A percentile compares a stretch with the other conserved stretches of the same genome.
These are phyloP conservation scores for Mohoua ochrocephala DNA, from an alignment of 2,113 vertebrate genomes.

Conservation along the genomic window DNA sequence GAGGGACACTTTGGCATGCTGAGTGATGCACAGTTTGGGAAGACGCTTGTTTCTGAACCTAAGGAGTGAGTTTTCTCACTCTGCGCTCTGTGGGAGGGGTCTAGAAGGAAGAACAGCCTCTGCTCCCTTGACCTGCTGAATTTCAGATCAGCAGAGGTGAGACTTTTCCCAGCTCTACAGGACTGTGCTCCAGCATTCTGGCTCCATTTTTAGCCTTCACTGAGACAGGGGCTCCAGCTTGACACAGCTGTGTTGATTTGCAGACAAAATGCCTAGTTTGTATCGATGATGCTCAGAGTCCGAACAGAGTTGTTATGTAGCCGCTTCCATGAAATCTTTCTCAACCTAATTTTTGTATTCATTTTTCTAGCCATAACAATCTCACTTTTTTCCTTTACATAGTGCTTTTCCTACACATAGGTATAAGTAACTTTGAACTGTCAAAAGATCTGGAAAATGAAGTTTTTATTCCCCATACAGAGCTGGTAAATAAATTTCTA, in stretches of 20 bases:
- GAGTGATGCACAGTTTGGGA: not conserved
- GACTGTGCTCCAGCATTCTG: not conserved
- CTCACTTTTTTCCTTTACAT: not conserved
- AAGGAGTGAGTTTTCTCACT: not conserved
- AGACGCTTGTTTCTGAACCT: not conserved
- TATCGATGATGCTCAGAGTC: not conserved
- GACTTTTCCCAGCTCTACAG: not conserved
- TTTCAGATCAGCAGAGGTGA: not conserved
- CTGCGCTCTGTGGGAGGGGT: rapidly evolving
- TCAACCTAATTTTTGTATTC: not conserved
- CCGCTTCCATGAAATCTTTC: not conserved
- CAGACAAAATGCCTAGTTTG: not conserved
- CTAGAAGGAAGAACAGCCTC: not conserved
- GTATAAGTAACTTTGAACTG: not conserved
- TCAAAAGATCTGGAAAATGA: not conserved
- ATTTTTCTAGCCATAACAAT: not conserved
- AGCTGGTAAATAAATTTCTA: not conserved
- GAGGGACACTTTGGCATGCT: not conserved
- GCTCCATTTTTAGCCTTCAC: not conserved
- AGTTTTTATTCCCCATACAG: not conserved
- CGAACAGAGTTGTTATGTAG: not conserved
- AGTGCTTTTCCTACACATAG: not conserved
- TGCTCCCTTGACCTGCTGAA: not conserved
- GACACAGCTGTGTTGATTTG: not conserved
- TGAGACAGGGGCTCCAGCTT: not conserved